These are phyloP conservation scores for Eunapius fragilis DNA, from an alignment of 37 sponge, comb jelly and placozoan genomes.

Conservation along the genomic window DNA sequence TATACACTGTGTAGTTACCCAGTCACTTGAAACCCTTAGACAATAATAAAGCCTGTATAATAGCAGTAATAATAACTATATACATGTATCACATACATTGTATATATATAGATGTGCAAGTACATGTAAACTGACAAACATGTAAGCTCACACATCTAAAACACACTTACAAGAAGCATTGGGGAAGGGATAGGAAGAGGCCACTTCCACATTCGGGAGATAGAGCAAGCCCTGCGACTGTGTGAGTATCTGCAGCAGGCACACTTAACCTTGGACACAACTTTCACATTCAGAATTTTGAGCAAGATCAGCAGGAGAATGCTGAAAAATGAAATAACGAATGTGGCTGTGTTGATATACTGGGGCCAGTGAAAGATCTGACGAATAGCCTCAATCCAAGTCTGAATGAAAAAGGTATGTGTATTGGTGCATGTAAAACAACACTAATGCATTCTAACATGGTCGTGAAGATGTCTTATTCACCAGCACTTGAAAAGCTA, in stretches of 20 bases:
- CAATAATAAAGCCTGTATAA: no score
- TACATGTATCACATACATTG: no score
- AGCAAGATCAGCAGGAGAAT: constrained; percentile 47
- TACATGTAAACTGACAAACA: no score
- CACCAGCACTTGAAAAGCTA: no score
- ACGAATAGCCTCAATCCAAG: constrained; percentile 44
- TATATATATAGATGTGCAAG: no score
- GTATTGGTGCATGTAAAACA: no score
- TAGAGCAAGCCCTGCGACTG: not conserved
- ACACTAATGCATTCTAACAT: no score
- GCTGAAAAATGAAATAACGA: constrained; percentile 50
- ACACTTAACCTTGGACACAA: constrained; percentile 18
- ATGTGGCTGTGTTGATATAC: constrained; percentile 41
- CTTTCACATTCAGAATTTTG: constrained; percentile 33
- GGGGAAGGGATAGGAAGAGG: constrained; percentile 78
- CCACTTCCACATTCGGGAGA: constrained; percentile 38
- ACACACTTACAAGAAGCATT: constrained; percentile 63
- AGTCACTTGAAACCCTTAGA: no score
- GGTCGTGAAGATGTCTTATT: no score
- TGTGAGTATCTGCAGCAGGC: constrained; percentile 12
- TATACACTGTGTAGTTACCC: no score
- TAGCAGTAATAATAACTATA: no score
- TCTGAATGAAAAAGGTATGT: constrained; percentile 15
- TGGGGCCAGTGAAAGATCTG: constrained; percentile 24
- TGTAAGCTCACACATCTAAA: not conserved